Conservation (phyloP, 2,888 invertebrate genomes). For the Pyrocoelia pectoralis region DNA sequence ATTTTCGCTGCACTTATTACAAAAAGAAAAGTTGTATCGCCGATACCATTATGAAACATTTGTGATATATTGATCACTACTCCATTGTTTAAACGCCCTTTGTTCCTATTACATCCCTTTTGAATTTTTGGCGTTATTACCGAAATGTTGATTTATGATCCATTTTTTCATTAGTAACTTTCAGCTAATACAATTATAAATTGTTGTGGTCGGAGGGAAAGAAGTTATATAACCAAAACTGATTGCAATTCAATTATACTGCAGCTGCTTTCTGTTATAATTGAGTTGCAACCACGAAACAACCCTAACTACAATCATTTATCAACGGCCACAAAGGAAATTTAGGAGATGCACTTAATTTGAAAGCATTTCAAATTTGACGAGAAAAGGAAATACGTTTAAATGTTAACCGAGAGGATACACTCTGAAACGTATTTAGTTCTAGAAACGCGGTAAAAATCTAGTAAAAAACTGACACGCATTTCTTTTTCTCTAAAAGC, state of each 20-base stretch:
- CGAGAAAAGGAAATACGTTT: background rate
- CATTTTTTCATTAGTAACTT: background rate
- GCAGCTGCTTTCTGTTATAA: background rate
- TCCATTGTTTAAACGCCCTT: background rate
- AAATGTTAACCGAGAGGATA: too few relatives aligned
- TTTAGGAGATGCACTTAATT: too few relatives aligned
- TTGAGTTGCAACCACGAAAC: background rate
- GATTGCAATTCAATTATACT: too few relatives aligned
- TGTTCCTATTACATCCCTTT: background rate
- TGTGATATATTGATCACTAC: background rate
- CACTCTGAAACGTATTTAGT: too few relatives aligned
- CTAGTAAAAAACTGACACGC: constrained; percentile 5
- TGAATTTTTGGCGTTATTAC: background rate
- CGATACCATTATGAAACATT: background rate
- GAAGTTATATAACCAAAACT: too few relatives aligned
- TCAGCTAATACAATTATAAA: too few relatives aligned
- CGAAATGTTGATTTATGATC: constrained; percentile 3
- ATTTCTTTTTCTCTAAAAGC: constrained; percentile 11
- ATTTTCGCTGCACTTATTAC: too few relatives aligned
- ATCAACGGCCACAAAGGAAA: too few relatives aligned
- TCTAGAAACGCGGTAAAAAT: background rate
- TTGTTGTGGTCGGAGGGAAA: too few relatives aligned
- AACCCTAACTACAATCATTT: background rate
- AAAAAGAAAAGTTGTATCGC: too few relatives aligned
- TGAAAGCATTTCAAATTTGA: background rate